Evolutionary conservation across 2,888 invertebrate genomes (phyloP).

Genomic region (Odontomyia ornata): DNA sequence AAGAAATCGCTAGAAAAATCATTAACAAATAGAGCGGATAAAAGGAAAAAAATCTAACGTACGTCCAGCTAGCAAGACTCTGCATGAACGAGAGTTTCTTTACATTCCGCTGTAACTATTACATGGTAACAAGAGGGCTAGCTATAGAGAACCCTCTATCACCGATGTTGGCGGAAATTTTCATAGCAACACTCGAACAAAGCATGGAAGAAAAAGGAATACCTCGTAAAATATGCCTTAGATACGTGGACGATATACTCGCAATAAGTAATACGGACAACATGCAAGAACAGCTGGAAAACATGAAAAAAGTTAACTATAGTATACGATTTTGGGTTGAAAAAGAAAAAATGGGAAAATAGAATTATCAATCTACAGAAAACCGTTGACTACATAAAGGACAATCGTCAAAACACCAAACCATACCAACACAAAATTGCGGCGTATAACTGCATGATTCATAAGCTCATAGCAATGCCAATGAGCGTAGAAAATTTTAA

Average conservation of each 20-base stretch:
- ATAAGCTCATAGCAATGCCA: background rate
- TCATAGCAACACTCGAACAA: no score
- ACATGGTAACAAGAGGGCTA: no score
- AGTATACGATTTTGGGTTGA: background rate
- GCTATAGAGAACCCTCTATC: no score
- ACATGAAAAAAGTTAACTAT: background rate
- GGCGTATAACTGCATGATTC: background rate
- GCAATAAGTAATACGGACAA: background rate
- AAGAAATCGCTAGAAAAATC: background rate
- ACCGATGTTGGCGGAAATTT: no score
- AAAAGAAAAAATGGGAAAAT: background rate
- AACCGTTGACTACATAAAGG: background rate
- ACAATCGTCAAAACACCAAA: background rate
- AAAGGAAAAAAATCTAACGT: no score
- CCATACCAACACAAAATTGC: background rate
- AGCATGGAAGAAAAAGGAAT: no score
- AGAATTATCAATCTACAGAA: background rate
- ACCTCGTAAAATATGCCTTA: no score
- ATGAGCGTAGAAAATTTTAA: background rate
- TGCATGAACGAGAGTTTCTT: no score
- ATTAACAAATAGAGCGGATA: no score
- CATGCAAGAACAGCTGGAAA: background rate
- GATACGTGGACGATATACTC: no score
- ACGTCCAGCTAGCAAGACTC: no score
- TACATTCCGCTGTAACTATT: no score